Conservation (phyloP, 2,113 vertebrate species). For the Sturnus vulgaris region DNA sequence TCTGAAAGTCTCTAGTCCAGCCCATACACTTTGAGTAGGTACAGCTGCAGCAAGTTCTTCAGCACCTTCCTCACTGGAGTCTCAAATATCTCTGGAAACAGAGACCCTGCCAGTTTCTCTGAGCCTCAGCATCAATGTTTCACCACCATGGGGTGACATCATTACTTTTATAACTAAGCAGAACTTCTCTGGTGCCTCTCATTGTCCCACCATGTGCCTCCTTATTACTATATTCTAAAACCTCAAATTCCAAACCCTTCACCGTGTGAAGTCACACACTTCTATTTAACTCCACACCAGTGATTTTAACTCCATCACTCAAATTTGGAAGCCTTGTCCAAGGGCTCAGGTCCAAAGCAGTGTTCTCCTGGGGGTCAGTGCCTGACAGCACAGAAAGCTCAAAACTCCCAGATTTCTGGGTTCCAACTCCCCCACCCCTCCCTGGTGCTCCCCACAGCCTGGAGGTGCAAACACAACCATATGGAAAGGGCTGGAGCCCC, state of each 20-base stretch:
- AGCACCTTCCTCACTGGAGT: neutral
- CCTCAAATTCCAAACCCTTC: too few species aligned
- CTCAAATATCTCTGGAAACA: neutral
- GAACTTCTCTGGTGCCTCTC: neutral
- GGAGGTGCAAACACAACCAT: neutral
- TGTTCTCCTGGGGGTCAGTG: too few species aligned
- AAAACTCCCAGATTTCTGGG: too few species aligned
- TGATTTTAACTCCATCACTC: too few species aligned
- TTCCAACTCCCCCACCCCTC: too few species aligned
- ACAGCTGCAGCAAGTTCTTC: neutral
- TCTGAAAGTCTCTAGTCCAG: neutral
- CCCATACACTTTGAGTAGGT: neutral
- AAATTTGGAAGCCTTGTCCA: too few species aligned
- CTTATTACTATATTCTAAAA: too few species aligned
- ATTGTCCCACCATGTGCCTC: too few species aligned
- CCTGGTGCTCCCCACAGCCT: neutral
- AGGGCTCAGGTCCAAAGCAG: too few species aligned
- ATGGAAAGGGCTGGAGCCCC: rapidly evolving
- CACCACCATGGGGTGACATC: neutral
- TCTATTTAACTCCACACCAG: too few species aligned
- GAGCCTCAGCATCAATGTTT: neutral
- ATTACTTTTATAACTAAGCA: neutral
- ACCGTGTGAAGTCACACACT: too few species aligned
- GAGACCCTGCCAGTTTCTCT: neutral
- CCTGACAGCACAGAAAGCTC: too few species aligned